Evolutionary conservation across 2,888 invertebrate genomes (phyloP), one percentile per base, ranked within the genome.

Genomic region (Phytoseiulus persimilis): DNA sequence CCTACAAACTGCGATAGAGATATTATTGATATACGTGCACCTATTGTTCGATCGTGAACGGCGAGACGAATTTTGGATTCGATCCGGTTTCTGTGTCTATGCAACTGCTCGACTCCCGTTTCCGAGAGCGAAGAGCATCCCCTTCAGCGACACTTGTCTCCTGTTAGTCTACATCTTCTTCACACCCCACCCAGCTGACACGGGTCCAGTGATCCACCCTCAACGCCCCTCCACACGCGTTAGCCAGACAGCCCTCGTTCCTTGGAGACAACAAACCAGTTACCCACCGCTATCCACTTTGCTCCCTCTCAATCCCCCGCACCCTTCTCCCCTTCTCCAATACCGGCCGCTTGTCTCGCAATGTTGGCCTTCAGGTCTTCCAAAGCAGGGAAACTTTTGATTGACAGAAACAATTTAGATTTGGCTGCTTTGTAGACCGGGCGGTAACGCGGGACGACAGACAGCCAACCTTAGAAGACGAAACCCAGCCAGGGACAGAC

Each of bases 381-480:
- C 65, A 28, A 65, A 65, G 65, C 65, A 65, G 65, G 33, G 33
- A 87, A 87, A 87, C 87, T 87, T 87, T 87, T 87, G 87, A 87
- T 87, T 87, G 87, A 87, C 87, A 87, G 87, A 87, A 87, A 87
- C 45, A 87, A 87, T 87, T 87, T 87, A 87, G 87, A 33, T 31
- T 87, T 45, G 87, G 45, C 84, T 84, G 84, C 84, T 65, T 65
- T 28, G 65, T 65, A 65, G 65, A 65, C 23, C 65, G 65, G 65
- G 65, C 65, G 65, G 65, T 65, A 65, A 65, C 65, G 65, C 65
- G 65, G 65, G 65, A 65, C 65, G 65, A 65, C 65, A 28, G 65
- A 65, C 65, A 65, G 65, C 65, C 65, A 65, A 65, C 65, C 65
- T 65, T 65, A 65, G 65, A 65, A 65, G 65, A 65, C 65, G 65